Base-by-base conservation (phyloP, 2,888 invertebrate species). In the Trissolcus brochymenae region DNA sequence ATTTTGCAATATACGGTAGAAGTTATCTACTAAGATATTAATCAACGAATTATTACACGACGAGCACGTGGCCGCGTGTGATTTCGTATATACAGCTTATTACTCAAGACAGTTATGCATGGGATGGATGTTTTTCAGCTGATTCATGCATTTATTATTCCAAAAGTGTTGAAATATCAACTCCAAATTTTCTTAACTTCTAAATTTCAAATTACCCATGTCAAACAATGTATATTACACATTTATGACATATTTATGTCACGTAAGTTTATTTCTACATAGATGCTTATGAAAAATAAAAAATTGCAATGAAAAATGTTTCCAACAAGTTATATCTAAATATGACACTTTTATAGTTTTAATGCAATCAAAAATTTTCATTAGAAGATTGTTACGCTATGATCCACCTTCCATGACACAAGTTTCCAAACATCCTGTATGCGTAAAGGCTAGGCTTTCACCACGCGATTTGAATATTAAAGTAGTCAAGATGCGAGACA, bases 391-490 rank as follows among this genome's bases (percentile, higher is more conserved):
- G 46, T 55, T 54, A 64, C 55, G 41, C 57, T 50, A 65, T 35
- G 40, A 43, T 50, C 53, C 25, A 16, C 46, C 53, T 54, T 49
- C 1, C 35, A 35, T 11, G 70, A 70, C 49, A 70, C 60, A 56
- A 50, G 17, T 70, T 71, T 57, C 64, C 71, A 71, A 64, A 64
- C 71, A 71, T 71, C 64, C 64, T 16, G 16, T 6, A 46, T 46
- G 46, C 46, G 46, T 46, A 46, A 46, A 62, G 50, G 49, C 56
- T 61, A 61, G 49, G 71, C 71, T 71, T 71, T 71, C 64, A 62
- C 71, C 43, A 25, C 71, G 17, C 46, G 64, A 71, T 71, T 64
- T 64, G 64, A 71, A 56, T 71, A 64, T 51, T 41, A 71, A 64
- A 64, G 51, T 59, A 57, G 41, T 40, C 46, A 72, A 59, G 35